Conservation (phyloP, 2,113 vertebrate species). For the Pachypanchax playfairii region DNA sequence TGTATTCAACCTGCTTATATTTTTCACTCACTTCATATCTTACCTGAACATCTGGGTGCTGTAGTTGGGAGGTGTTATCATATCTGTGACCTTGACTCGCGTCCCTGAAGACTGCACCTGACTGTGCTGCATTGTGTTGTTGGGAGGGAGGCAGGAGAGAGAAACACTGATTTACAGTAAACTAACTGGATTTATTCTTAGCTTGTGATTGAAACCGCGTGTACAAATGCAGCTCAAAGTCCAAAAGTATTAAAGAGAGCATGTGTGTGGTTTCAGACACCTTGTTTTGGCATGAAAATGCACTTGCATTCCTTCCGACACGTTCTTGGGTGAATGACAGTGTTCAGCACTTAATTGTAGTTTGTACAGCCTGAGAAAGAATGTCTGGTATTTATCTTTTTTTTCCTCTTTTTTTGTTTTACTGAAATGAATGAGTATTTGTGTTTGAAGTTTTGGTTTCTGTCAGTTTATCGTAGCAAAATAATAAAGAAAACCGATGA, state of each 20-base stretch:
- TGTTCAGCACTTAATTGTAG: conserved; percentile 76
- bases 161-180: conserved; percentile 14
- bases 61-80: conserved; percentile 62
- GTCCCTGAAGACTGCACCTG: conserved; percentile 38
- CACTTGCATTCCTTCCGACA: conserved; percentile 62
- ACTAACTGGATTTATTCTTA: conserved; percentile 17
- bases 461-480: not conserved
- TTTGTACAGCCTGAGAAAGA: conserved; percentile 74
- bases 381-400: conserved; percentile 67
- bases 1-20: conserved; percentile 15
- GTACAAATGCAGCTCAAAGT: conserved; percentile 21
- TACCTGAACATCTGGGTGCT: conserved; percentile 61
- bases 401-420: conserved; percentile 61
- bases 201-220: conserved; percentile 31
- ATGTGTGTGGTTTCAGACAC: conserved; percentile 34
- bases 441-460: conserved; percentile 15
- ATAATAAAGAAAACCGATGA: conserved; percentile 2
- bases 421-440: conserved; percentile 54
- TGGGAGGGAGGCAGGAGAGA: conserved; percentile 1
- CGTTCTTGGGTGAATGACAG: conserved; percentile 73
- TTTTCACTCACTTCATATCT: conserved; percentile 53
- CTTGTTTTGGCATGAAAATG: conserved; percentile 42
- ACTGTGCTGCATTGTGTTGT: conserved; percentile 44
- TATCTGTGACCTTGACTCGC: conserved; percentile 62
- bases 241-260: conserved; percentile 4